Base-by-base conservation (phyloP, 2,113 vertebrate genomes). In the Chionis minor region DNA sequence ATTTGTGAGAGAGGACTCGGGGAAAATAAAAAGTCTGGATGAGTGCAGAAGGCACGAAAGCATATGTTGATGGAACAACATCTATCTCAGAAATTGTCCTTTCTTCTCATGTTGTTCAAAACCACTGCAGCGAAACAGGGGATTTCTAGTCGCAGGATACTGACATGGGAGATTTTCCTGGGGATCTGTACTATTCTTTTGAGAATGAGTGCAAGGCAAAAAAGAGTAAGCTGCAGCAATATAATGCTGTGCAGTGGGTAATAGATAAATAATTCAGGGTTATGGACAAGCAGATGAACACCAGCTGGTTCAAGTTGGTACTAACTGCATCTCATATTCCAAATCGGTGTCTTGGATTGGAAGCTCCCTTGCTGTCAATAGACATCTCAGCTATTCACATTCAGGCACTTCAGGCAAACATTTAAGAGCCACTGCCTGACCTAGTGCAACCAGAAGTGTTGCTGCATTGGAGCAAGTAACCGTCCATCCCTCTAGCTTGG, bases 261-360 rank as follows among this genome's bases (percentile, higher is more conserved):
- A 49, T 2, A 81, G 65, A 73, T 91, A 91, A 96, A 95, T 96
- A 94, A 96, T 95, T 85, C 79, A 90, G 55, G 12, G 7, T 63
- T 88, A 20, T 14, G 71, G 81, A 85, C 72, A 83, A 91, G 56
- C 81, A 88, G 62, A 83, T 16, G 88, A 94, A 52, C 40, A 69
- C 14, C 83, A 88, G 73, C 81, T 87, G 77, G 47, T 86, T 87
- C 92, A 72, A 74, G 56, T 33, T 86, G 69, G 44, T 91, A 73
- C 56, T 81, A 79, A 87, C 77, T 62, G 65, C 59, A 87, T 54
- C 66, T 87, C 70, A 27, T 49, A 65, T 44, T 87, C 62, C 77
- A 91, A 15, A 82, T 89, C 14, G 4, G 27, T 73, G 24, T 38
- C 70, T 87, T 47, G 62, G 40, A 89, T 42, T 80, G 73, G 66